Percentiles rank a stretch among this genome's conserved stretches.
These are phyloP conservation scores for Thecophora atra DNA, from an alignment of 2,888 invertebrate species.

Conservation along the genomic window DNA sequence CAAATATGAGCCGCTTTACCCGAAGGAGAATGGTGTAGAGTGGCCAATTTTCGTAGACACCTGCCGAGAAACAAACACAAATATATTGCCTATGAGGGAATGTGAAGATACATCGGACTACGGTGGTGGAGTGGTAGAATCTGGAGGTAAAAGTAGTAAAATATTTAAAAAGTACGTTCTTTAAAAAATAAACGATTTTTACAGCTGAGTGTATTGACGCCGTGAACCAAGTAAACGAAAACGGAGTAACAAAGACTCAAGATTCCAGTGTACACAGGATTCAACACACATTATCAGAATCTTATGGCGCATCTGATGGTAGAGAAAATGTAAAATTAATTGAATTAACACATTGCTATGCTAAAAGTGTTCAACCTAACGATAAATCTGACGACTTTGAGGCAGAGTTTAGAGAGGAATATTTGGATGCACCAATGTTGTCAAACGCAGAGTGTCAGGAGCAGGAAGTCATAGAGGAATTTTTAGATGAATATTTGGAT, in stretches of 20 bases:
- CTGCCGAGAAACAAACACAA: not conserved
- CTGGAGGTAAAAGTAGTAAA: not conserved
- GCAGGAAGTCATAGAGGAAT: not conserved
- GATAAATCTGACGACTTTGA: too few relatives aligned
- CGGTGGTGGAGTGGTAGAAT: not conserved
- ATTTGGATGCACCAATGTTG: not conserved
- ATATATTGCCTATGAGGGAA: not conserved
- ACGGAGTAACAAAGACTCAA: not conserved
- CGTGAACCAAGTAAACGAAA: not conserved
- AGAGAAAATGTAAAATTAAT: constrained; percentile 9
- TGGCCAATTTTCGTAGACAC: constrained; percentile 23
- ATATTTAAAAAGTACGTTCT: not conserved
- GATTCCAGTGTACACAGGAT: not conserved
- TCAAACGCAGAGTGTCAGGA: not conserved
- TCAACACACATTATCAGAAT: not conserved
- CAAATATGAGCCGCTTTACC: constrained; percentile 18
- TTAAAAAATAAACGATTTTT: not conserved
- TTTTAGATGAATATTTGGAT: too few relatives aligned
- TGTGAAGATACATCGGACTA: not conserved
- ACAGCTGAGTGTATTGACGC: not conserved
- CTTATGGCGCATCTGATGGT: not conserved
- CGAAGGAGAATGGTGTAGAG: not conserved
- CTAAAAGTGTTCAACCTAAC: not conserved
- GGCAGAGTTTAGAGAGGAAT: too few relatives aligned
- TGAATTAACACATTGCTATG: constrained; percentile 19